Base-by-base conservation (phyloP, 23 tunicate species). In the Clavelina lepadiformis region DNA sequence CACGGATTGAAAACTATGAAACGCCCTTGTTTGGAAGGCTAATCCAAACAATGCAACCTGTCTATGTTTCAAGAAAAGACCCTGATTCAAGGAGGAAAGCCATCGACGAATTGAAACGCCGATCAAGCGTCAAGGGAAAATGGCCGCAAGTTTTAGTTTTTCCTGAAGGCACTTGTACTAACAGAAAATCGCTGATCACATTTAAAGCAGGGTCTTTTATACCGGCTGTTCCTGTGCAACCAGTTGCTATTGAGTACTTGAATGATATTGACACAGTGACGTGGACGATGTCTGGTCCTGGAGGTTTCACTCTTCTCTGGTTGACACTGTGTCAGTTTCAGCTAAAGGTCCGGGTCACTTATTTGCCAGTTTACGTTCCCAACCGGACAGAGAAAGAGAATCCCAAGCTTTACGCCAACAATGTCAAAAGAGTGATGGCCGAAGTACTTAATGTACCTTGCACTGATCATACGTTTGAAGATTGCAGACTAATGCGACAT, bases 141-240 rank as follows among this genome's bases (percentile, higher is more conserved):
- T 84, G 93, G 93, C 93, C 93, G 0, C 93, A 84, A 38, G 51
- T 84, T 0, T n/a, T 65, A 1, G 46, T 89, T 3, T 89, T 81
- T 81, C 97, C 97, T 0, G 97, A 89, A 75, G 97, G 97, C 35
- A 75, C 89, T 38, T 89, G 97, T 62, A 89, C 89, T 15, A 89
- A 89, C 38, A 49, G 89, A 5, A 81, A 89, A 56, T 66, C 89
- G 7, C 65, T 89, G 20, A 89, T 89, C 21, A 73, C 83, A 6
- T 89, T 81, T 37, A 89, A 89, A 70, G 57, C 83, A 0, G 97
- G 97, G 3, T 89, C 97, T 11, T 89, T 89, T 69, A 81, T 89
- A 25, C 97, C 97, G 5, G 97, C 80, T 1, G 70, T 34, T 13
- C 72, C 97, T 20, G 79, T 89, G 24, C 97, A 89, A 69, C 97